Percentiles rank a stretch among this genome's conserved stretches.
These are phyloP conservation scores for Proterorhinus semilunaris DNA, from an alignment of 2,113 vertebrate genomes.

Conservation along the genomic window DNA sequence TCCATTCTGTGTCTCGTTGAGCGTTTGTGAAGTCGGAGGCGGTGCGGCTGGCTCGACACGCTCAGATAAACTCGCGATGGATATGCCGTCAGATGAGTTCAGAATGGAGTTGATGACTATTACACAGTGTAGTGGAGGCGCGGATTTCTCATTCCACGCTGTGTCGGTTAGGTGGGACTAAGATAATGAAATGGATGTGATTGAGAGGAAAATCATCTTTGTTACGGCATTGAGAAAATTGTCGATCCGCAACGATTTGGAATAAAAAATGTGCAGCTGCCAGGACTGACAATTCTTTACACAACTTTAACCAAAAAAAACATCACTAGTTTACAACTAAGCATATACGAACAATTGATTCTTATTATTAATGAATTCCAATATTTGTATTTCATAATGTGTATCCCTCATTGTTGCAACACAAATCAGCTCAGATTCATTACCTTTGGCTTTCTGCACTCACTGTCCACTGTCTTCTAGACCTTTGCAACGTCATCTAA, in stretches of 20 bases:
- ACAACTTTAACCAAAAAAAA: too few relatives aligned
- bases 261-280: too few relatives aligned
- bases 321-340: too few relatives aligned
- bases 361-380: too few relatives aligned
- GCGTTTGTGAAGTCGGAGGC: constrained; percentile 50
- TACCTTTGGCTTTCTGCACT: neutral
- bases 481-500: neutral
- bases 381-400: too few relatives aligned
- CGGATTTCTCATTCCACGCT: constrained; percentile 41
- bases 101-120: constrained; percentile 53
- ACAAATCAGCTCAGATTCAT: neutral
- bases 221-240: constrained; percentile 21
- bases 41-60: constrained; percentile 53
- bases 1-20: constrained; percentile 38
- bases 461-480: neutral
- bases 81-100: constrained; percentile 55
- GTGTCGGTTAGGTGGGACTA: constrained; percentile 26
- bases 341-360: too few relatives aligned
- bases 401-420: too few relatives aligned
- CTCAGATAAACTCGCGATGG: constrained; percentile 53
- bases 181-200: constrained; percentile 41
- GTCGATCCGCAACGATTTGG: neutral
- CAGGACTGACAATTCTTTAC: too few relatives aligned
- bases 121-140: constrained; percentile 29
- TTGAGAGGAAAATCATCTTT: constrained; percentile 31